These are phyloP conservation scores for Sylvia atricapilla DNA, from an alignment of 2,113 vertebrate genomes.

Conservation along the genomic window DNA sequence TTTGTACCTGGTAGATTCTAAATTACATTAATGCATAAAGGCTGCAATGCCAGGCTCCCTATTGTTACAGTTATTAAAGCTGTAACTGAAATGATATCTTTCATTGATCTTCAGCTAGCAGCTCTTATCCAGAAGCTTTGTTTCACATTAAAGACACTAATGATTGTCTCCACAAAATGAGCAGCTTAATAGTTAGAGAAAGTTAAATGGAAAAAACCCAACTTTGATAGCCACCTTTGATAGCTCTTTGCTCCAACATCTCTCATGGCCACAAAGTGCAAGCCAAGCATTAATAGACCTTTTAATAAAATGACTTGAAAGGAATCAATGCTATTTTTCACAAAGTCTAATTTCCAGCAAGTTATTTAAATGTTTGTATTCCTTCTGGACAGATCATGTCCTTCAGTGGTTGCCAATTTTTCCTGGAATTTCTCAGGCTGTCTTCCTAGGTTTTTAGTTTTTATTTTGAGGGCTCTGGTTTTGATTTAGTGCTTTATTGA, in stretches of 20 bases:
- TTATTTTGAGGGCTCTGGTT: not conserved
- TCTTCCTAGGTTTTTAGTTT: not conserved
- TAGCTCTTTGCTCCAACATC: conserved; percentile 58
- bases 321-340: conserved; percentile 37
- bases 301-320: conserved; percentile 61
- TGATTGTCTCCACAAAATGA: conserved; percentile 72
- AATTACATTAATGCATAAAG: conserved; percentile 78
- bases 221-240: conserved; percentile 70
- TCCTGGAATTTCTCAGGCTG: conserved; percentile 3
- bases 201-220: conserved; percentile 56
- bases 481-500: not conserved
- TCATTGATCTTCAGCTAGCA: conserved; percentile 76
- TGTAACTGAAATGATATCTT: conserved; percentile 70
- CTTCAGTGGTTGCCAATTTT: not conserved
- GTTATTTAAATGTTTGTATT: conserved; percentile 42
- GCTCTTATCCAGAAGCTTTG: conserved; percentile 77
- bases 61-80: conserved; percentile 76
- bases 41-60: conserved; percentile 70
- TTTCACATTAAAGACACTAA: conserved; percentile 75
- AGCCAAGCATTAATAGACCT: conserved; percentile 56
- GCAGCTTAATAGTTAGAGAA: conserved; percentile 69
- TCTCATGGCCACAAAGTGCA: conserved; percentile 51
- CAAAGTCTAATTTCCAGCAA: conserved; percentile 44
- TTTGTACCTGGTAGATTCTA: conserved; percentile 77
- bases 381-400: not conserved